Conservation (phyloP, 2,113 vertebrate species). For the Sitta europaea region DNA sequence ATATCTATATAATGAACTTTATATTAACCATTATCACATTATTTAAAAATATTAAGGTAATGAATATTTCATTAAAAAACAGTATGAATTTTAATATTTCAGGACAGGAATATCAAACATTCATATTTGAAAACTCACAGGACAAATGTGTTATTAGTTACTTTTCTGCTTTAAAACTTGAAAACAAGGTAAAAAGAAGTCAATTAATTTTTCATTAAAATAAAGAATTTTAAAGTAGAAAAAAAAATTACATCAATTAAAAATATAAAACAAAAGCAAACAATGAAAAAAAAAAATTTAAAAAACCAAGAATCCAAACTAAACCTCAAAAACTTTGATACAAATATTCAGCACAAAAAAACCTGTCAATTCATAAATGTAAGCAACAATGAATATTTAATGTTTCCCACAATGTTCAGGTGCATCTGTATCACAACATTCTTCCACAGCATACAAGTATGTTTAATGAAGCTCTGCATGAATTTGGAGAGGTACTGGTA, state of each 20-base stretch:
- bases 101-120: not conserved
- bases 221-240: not conserved
- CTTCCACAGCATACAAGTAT: not conserved
- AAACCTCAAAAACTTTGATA: not conserved
- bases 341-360: not conserved
- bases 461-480: not conserved
- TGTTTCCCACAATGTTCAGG: fast-evolving
- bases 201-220: not conserved
- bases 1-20: not conserved
- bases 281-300: not conserved
- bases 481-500: not conserved
- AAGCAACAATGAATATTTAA: not conserved
- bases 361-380: not conserved
- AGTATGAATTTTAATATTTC: not conserved
- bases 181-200: not conserved
- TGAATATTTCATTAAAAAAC: not conserved
- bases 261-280: not conserved
- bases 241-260: not conserved
- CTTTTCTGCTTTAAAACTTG: not conserved
- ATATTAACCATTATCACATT: not conserved
- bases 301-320: fast-evolving
- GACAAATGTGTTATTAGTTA: not conserved
- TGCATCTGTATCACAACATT: not conserved
- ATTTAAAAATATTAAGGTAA: not conserved
- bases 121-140: not conserved